These are phyloP conservation scores for Cuculus canorus DNA, from an alignment of 2,797 vertebrate genomes.

Conservation along the genomic window DNA sequence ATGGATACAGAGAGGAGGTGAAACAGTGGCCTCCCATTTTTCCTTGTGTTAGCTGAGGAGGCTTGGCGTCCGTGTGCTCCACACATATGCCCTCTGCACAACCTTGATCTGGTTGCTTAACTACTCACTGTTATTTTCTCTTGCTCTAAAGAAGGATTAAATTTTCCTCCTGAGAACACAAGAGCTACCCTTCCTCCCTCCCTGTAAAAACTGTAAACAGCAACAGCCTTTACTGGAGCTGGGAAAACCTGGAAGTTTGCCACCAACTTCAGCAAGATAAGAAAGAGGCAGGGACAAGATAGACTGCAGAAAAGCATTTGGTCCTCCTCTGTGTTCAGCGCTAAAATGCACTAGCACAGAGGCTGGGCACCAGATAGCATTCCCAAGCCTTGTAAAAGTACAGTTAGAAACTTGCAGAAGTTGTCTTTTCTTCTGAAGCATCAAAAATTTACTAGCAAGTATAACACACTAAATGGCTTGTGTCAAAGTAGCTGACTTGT, in stretches of 20 bases:
- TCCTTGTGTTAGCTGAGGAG: not conserved
- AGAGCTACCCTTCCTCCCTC: not conserved
- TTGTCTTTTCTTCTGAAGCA: not conserved
- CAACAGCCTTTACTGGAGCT: not conserved
- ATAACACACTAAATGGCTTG: not conserved
- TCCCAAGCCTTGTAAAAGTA: not conserved
- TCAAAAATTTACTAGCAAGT: not conserved
- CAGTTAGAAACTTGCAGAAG: not conserved
- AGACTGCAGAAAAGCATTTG: not conserved
- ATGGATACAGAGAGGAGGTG: not conserved
- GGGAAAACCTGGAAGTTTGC: not conserved
- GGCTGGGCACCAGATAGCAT: not conserved
- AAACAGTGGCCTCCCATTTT: not conserved
- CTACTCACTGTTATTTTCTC: not conserved
- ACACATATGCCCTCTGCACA: not conserved
- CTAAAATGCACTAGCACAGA: not conserved
- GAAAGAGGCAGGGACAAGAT: not conserved
- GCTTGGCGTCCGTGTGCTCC: fast-evolving
- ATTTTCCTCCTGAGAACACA: not conserved
- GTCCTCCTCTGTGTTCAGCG: not conserved
- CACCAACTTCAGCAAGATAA: not conserved
- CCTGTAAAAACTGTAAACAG: not conserved
- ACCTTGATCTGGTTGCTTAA: not conserved
- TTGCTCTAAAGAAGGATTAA: not conserved
- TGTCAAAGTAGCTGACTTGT: not conserved